Base-by-base conservation (phyloP, 2,888 invertebrate species). In the Microctonus hyperodae region DNA sequence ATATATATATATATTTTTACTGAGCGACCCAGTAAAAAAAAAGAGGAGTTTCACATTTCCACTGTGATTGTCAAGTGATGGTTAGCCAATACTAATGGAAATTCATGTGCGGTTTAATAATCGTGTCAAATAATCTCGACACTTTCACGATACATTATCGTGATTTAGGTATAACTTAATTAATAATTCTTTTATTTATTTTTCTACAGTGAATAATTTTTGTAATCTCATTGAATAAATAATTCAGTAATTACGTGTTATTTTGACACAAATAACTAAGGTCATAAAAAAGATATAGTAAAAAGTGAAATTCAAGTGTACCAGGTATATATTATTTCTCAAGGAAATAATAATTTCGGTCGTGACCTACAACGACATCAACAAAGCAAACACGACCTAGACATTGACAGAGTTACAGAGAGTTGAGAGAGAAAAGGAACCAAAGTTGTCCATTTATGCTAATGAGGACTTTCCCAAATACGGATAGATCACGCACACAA, bases 311-410 rank as follows among this genome's bases (percentile, higher is more conserved):
- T 63, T 69, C 65, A 56, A n/a, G 57, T 25, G 37, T 53, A 65
- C 22, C 50, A 25, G n/a, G n/a, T n/a, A 16, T 16, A 44, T 44
- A 7, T 44, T n/a, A 16, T 55, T 62, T 22, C 56, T 51, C 44
- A 33, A 28, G 44, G 56, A 56, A 66, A 64, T 60, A 48, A 23
- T 48, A 40, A 53, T 61, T 61, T 28, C 31, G 53, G 63, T 50
- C 68, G 70, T 74, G 74, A 73, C 74, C 73, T 68, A 73, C 69
- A 70, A 72, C 65, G 61, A 57, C 35, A 56, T 22, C 33, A 53
- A 64, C 69, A 51, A 61, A 72, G 75, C 20, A 20, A 44, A 72
- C 72, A 73, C 76, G 79, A 79, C 78, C 78, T 78, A 77, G 76
- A 76, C 77, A 78, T 78, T 76, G 75, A 72, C 69, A 70, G 58